Evolutionary conservation across 1,140 invertebrate species (phyloP).

Genomic region (Bombyx mori): DNA sequence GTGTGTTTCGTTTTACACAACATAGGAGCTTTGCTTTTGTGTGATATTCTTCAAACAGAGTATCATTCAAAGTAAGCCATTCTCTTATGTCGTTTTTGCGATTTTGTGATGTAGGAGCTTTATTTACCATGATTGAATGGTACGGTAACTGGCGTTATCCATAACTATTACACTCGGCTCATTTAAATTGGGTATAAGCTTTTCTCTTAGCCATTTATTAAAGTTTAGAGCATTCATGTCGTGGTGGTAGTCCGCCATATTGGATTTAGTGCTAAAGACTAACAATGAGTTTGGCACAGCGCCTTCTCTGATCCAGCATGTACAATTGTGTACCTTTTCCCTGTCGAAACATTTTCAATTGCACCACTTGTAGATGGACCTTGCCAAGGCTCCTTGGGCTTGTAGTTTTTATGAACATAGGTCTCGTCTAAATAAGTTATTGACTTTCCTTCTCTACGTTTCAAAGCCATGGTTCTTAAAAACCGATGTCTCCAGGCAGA

Average conservation of each 20-base stretch:
- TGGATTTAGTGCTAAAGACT: constrained; percentile 18
- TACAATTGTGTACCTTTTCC: constrained; percentile 18
- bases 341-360: constrained; percentile 14
- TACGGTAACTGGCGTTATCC: too few species aligned
- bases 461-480: constrained; percentile 1
- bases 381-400: constrained; percentile 21
- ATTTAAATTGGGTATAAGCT: not conserved
- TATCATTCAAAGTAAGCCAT: too few species aligned
- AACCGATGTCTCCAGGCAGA: not conserved
- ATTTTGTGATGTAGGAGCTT: too few species aligned
- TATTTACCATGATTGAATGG: too few species aligned
- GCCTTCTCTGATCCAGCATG: not conserved
- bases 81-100: too few species aligned
- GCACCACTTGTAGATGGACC: constrained; percentile 15
- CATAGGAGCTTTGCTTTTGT: too few species aligned
- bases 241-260: constrained; percentile 1
- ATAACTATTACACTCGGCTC: too few species aligned
- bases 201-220: constrained; percentile 20
- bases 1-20: too few species aligned
- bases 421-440: constrained; percentile 15
- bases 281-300: constrained; percentile 18
- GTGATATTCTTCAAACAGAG: too few species aligned
- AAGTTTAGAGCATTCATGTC: constrained; percentile 10
- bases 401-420: constrained; percentile 17
- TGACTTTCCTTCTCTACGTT: not conserved